Conservation (phyloP, 2,797 vertebrate species). For the Triplophysa bombifrons region DNA sequence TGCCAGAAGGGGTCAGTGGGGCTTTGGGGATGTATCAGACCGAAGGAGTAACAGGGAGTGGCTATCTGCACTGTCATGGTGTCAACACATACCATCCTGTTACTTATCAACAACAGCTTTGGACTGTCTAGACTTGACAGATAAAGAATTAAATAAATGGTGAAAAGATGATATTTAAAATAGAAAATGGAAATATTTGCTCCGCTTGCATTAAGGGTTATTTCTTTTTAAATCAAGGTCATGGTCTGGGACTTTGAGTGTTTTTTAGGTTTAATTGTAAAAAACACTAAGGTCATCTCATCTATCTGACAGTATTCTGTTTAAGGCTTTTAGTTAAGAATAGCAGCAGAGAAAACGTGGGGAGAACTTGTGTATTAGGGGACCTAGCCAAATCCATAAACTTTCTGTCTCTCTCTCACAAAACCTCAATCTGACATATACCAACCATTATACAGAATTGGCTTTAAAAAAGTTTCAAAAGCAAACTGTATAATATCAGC, state of each 20-base stretch:
- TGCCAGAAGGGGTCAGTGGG: slow-evolving; percentile 56
- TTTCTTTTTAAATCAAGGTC: neutral
- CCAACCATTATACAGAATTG: no score
- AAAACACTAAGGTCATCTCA: neutral
- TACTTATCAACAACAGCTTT: slow-evolving; percentile 4
- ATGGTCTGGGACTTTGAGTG: neutral
- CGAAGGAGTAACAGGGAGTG: slow-evolving; percentile 48
- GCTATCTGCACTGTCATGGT: slow-evolving; percentile 31
- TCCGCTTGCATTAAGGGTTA: no score
- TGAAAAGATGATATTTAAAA: neutral
- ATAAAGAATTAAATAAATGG: neutral
- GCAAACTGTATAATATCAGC: no score
- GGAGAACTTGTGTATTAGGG: no score
- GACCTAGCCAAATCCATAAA: no score
- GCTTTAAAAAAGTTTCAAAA: no score
- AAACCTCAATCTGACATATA: no score
- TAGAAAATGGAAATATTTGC: no score
- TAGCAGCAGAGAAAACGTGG: no score
- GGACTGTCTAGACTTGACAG: neutral
- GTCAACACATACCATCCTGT: slow-evolving; percentile 5
- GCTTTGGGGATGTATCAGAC: slow-evolving; percentile 33
- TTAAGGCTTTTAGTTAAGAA: no score
- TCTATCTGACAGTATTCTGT: neutral
- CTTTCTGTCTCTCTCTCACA: no score
- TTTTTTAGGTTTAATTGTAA: neutral